phyloP scores from a whole-genome alignment of 2,888 invertebrate genomes.

The Agrotis clavis region DNA sequence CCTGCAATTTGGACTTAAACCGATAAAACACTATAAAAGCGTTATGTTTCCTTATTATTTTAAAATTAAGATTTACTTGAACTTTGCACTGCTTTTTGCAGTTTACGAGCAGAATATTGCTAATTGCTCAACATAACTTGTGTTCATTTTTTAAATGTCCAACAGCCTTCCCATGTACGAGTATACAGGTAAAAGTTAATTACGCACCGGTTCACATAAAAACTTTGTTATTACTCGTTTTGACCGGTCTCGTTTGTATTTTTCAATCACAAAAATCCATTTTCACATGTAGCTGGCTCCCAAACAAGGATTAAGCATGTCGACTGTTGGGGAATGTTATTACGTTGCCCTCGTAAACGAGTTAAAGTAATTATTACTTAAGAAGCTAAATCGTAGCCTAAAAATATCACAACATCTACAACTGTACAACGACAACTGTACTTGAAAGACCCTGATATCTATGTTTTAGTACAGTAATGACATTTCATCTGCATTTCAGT shows the following conservation, averaged over 20 bases:
- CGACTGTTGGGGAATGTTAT: slow-evolving; percentile 2
- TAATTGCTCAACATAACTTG: background rate
- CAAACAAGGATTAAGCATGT: slow-evolving; percentile 14
- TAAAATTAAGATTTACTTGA: slow-evolving; percentile 26
- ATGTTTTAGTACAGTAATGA: too few species aligned
- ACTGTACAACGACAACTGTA: too few species aligned
- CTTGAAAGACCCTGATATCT: too few species aligned
- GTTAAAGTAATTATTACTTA: background rate
- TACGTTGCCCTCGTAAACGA: slow-evolving; percentile 5
- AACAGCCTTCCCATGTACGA: background rate
- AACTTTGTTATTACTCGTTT: slow-evolving; percentile 32
- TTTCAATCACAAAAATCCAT: slow-evolving; percentile 36
- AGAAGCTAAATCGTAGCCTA: slow-evolving; percentile 3
- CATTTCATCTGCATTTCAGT: too few species aligned
- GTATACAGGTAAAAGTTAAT: slow-evolving; percentile 8
- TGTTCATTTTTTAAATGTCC: slow-evolving; percentile 4
- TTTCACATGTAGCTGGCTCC: slow-evolving; percentile 3
- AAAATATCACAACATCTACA: too few species aligned
- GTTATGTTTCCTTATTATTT: slow-evolving; percentile 25
- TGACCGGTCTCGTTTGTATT: background rate
- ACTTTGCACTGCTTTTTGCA: slow-evolving; percentile 2
- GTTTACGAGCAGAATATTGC: background rate
- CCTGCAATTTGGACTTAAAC: background rate
- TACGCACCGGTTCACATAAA: slow-evolving; percentile 16
- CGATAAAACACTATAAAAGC: slow-evolving; percentile 4